These are phyloP conservation scores for Cylloceria caligata DNA, from an alignment of 2,888 invertebrate genomes.

Conservation along the genomic window DNA sequence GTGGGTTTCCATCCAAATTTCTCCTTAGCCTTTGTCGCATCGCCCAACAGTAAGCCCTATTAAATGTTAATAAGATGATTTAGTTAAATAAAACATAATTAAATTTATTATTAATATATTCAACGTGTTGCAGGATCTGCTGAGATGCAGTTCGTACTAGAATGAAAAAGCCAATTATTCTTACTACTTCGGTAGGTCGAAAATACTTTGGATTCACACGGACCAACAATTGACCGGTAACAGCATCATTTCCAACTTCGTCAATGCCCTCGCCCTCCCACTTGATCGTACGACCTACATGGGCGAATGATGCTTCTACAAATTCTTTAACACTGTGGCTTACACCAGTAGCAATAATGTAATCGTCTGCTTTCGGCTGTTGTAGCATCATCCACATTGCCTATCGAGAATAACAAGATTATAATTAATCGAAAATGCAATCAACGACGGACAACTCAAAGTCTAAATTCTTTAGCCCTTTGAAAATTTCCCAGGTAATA, in stretches of 20 bases:
- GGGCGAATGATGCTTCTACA: constrained; percentile 95
- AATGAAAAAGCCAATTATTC: constrained; percentile 74
- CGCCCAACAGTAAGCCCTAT: constrained; percentile 95
- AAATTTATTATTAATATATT: not conserved
- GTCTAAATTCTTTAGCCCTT: too few relatives aligned
- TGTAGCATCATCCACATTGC: constrained; percentile 99
- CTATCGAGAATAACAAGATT: constrained; percentile 83
- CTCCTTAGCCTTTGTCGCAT: constrained; percentile 95
- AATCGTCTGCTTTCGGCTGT: constrained; percentile 95
- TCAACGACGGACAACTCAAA: not conserved
- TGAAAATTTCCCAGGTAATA: too few relatives aligned
- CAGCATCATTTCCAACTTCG: constrained; percentile 91
- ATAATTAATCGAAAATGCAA: not conserved
- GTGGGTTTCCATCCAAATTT: constrained; percentile 96
- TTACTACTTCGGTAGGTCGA: constrained; percentile 98
- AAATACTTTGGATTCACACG: constrained; percentile 97
- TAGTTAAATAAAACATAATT: constrained; percentile 21
- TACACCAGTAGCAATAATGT: constrained; percentile 98
- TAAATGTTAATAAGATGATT: constrained; percentile 26
- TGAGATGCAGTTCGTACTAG: constrained; percentile 63
- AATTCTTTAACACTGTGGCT: constrained; percentile 98
- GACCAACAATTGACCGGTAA: constrained; percentile 91
- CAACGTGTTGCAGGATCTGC: constrained; percentile 20
- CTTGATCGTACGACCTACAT: constrained; percentile 91
- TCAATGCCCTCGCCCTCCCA: constrained; percentile 95